Base-by-base conservation (phyloP, 2,113 vertebrate genomes). In the Lucifuga dentata region DNA sequence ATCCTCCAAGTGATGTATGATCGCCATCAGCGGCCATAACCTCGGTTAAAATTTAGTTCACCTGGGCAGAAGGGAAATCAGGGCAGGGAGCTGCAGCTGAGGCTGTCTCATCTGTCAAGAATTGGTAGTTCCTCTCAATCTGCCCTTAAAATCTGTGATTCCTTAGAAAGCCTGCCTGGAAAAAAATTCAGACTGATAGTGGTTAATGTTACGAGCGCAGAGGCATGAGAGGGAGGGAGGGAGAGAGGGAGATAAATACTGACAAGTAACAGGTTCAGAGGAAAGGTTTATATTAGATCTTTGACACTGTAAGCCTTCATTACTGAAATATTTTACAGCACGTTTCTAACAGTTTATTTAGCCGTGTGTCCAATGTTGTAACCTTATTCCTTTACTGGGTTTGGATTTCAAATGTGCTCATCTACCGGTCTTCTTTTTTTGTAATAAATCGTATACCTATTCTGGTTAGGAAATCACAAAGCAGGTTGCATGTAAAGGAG, bases 1-100 rank as follows among this genome's bases (percentile, higher is more conserved):
- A 66, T 76, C 63, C 68, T 29, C 52, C 72, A 41, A 74, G 65
- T 68, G 76, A 81, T 81, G 77, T 60, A 62, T 36, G 67, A 87
- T 81, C 64, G 57, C 52, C 52, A 20, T 72, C 74, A 61, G n/a
- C 56, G 58, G 80, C 64, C 62, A 33, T 36, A 73, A 80, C 80
- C 86, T 73, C 17, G 43, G 73, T 78, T 64, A 73, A n/a, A 71
- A 76, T 63, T 15, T 11, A 38, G 59, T 51, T 76, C 69, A 71
- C 81, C 66, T 76, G 49, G 53, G 76, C 49, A 38, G 57, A 11
- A 43, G 76, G 57, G 70, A 72, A 60, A 80, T 73, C 61, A 58
- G 74, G 68, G 68, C 50, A 48, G 44, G 12, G 76, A 29, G 46
- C 59, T 57, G 59, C 76, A 72, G 73, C 70, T 77, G 81, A 57